Evolutionary conservation across 2,888 invertebrate species (phyloP).

Genomic region (Trichogramma dendrolimi): DNA sequence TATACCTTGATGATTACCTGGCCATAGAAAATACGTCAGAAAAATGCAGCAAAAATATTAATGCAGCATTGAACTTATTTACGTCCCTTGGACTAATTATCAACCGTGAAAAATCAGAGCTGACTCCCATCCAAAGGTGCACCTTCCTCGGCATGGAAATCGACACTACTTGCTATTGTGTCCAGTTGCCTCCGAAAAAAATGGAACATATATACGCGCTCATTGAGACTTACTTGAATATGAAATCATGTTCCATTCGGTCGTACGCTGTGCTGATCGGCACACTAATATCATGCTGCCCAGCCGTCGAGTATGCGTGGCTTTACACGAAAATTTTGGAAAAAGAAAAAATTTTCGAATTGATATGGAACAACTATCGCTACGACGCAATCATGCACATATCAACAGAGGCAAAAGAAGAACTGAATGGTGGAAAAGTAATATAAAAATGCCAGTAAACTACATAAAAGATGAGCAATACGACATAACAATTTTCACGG

Average conservation of each 20-base stretch:
- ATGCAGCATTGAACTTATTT: background rate
- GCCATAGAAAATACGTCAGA: constrained; percentile 3
- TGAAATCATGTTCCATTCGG: constrained; percentile 2
- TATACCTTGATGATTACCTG: constrained; percentile 26
- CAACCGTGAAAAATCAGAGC: constrained; percentile 8
- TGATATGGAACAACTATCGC: constrained; percentile 8
- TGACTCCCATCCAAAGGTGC: constrained; percentile 62
- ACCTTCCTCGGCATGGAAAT: constrained; percentile 16
- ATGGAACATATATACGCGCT: background rate
- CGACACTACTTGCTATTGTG: constrained; percentile 1
- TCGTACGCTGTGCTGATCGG: constrained; percentile 19
- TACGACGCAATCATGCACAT: constrained; percentile 11
- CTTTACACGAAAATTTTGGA: constrained; percentile 19
- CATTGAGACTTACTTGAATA: background rate
- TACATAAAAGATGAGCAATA: background rate
- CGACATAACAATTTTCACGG: background rate
- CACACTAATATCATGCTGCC: constrained; percentile 19
- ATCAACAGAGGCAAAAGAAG: constrained; percentile 2
- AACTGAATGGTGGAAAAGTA: constrained; percentile 17
- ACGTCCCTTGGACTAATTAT: constrained; percentile 18
- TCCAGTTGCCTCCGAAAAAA: constrained; percentile 16
- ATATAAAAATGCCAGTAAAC: background rate
- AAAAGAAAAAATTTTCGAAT: constrained; percentile 11
- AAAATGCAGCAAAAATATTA: constrained; percentile 16
- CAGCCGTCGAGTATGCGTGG: constrained; percentile 17